Evolutionary conservation across 2,113 vertebrate genomes (phyloP).

Genomic region (Nothobranchius kuhntae): DNA sequence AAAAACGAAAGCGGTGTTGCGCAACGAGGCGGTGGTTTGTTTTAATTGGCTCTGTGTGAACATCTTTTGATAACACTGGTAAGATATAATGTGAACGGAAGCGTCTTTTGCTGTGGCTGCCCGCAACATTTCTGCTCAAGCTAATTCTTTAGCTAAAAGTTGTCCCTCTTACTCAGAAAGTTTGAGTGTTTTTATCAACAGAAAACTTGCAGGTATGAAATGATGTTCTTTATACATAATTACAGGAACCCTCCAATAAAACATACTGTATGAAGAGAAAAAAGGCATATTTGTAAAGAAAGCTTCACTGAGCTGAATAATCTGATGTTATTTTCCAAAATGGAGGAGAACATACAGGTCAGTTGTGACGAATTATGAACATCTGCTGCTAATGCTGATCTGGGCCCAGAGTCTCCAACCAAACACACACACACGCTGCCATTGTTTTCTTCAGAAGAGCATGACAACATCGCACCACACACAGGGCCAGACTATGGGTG

Average conservation of each 20-base stretch:
- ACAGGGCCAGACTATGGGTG: constrained; percentile 6
- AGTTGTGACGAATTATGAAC: constrained; percentile 37
- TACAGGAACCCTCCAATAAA: no score
- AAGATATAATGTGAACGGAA: constrained; percentile 42
- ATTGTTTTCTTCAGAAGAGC: constrained; percentile 35
- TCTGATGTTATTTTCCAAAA: neutral
- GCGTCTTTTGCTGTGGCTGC: constrained; percentile 37
- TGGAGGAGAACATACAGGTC: constrained; percentile 3
- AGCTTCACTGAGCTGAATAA: no score
- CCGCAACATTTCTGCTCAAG: neutral
- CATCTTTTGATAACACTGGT: constrained; percentile 27
- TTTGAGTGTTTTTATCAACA: no score
- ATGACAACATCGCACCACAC: constrained; percentile 32
- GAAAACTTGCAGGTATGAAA: no score
- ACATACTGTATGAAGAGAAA: no score
- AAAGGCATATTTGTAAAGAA: no score
- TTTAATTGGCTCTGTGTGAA: constrained; percentile 17
- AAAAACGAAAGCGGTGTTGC: constrained; percentile 9
- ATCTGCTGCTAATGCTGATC: constrained; percentile 45
- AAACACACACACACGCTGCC: neutral
- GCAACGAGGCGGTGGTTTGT: constrained; percentile 38
- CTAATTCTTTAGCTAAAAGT: neutral
- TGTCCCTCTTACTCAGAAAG: no score
- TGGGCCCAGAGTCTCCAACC: constrained; percentile 13
- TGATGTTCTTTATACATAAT: no score